phyloP scores from a whole-genome alignment of 2,888 invertebrate genomes.

The Diloba caeruleocephala region DNA sequence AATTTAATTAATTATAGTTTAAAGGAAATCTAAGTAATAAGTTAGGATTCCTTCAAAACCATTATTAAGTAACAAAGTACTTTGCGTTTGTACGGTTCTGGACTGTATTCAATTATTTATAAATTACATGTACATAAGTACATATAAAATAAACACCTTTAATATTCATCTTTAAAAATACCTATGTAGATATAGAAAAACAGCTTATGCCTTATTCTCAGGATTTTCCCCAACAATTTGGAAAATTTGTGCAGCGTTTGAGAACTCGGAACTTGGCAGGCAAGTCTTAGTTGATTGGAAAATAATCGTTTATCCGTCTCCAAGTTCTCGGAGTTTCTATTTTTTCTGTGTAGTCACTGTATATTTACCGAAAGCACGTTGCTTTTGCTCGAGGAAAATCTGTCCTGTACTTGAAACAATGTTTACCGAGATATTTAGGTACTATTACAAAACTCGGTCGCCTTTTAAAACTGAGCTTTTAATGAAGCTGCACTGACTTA shows the following conservation, averaged over 20 bases:
- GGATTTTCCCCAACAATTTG: constrained; percentile 13
- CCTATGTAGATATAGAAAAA: no score
- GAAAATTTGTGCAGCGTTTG: constrained; percentile 24
- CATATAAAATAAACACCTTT: no score
- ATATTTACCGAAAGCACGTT: constrained; percentile 21
- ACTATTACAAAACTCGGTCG: no score
- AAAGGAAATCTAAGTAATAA: no score
- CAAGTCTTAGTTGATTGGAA: constrained; percentile 37
- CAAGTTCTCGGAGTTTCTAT: constrained; percentile 36
- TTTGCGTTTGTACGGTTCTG: no score
- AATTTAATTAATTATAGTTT: no score
- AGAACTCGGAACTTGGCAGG: constrained; percentile 34
- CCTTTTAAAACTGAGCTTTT: neutral
- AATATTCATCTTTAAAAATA: no score
- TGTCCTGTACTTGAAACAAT: neutral
- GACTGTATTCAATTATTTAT: no score
- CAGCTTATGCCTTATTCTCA: constrained; percentile 11
- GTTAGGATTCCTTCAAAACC: no score
- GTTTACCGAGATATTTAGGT: no score
- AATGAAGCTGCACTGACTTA: constrained; percentile 16
- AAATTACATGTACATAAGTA: no score
- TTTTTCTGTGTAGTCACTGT: constrained; percentile 38
- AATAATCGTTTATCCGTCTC: constrained; percentile 33
- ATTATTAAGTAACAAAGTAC: no score
- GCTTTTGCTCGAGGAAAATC: constrained; percentile 9